Evolutionary conservation across 2,888 invertebrate species (phyloP).

Genomic region (Adela reaumurella): DNA sequence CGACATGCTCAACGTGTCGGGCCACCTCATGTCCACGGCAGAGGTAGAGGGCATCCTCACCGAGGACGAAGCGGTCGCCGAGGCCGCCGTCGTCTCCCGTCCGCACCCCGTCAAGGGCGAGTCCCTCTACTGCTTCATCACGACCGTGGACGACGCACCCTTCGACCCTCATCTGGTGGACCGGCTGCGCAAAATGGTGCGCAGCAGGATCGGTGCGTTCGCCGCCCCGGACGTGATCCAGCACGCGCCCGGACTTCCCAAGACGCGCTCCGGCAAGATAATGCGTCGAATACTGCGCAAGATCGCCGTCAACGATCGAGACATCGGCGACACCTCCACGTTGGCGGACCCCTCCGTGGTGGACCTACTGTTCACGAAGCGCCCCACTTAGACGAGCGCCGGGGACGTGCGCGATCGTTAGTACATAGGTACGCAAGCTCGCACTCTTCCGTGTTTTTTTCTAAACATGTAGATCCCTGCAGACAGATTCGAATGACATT

Average conservation of each 20-base stretch:
- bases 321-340: constrained; percentile 92
- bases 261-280: constrained; percentile 97
- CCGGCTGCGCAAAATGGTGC: constrained; percentile 74
- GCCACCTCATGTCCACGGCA: constrained; percentile 95
- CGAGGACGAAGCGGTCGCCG: constrained; percentile 77
- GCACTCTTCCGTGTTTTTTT: too few species aligned
- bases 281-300: constrained; percentile 94
- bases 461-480: too few species aligned
- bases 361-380: constrained; percentile 70
- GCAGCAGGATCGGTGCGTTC: constrained; percentile 92
- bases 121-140: constrained; percentile 95
- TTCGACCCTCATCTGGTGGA: constrained; percentile 69
- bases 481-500: too few species aligned
- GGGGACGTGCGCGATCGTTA: too few species aligned
- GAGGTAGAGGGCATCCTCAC: constrained; percentile 84
- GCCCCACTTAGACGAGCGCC: constrained; percentile 36
- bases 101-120: constrained; percentile 96
- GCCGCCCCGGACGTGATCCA: constrained; percentile 94
- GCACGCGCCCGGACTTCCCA: constrained; percentile 89
- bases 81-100: constrained; percentile 94
- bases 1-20: constrained; percentile 98
- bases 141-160: constrained; percentile 71
- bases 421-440: too few species aligned
- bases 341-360: constrained; percentile 90
- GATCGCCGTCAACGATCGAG: constrained; percentile 82